phyloP scores from a whole-genome alignment of 2,113 vertebrate genomes.

The Ailurus styani region DNA sequence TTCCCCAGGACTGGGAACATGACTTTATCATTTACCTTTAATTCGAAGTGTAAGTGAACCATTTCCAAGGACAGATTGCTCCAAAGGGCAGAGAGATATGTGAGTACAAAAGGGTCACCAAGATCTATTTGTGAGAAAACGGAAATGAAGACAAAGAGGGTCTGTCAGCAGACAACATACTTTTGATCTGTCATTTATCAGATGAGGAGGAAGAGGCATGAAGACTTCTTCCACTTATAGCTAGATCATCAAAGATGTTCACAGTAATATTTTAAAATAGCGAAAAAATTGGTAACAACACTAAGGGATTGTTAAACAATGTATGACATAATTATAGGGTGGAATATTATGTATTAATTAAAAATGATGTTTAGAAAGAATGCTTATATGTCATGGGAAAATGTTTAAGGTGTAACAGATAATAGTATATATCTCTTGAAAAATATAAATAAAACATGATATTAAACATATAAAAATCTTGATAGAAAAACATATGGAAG shows the following conservation, averaged over 20 bases:
- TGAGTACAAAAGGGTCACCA: background rate
- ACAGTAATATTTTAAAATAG: background rate
- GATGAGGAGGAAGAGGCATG: background rate
- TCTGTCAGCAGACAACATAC: background rate
- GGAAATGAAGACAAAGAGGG: background rate
- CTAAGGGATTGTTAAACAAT: background rate
- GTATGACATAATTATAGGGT: background rate
- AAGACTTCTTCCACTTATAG: background rate
- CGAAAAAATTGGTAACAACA: background rate
- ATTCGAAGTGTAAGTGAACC: background rate
- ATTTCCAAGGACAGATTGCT: background rate
- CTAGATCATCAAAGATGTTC: background rate
- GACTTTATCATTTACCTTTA: background rate
- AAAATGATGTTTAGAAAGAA: constrained; percentile 23
- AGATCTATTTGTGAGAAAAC: background rate
- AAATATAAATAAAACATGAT: background rate
- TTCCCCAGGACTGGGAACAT: background rate
- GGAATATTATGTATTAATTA: background rate
- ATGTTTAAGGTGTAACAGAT: background rate
- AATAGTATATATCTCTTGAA: background rate
- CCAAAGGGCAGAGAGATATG: background rate
- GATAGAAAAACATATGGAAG: background rate
- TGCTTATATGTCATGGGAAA: background rate
- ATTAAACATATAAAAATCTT: constrained; percentile 22
- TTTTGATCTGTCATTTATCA: background rate